Conservation (phyloP, 1,140 invertebrate species). For the Ips nitidus region DNA sequence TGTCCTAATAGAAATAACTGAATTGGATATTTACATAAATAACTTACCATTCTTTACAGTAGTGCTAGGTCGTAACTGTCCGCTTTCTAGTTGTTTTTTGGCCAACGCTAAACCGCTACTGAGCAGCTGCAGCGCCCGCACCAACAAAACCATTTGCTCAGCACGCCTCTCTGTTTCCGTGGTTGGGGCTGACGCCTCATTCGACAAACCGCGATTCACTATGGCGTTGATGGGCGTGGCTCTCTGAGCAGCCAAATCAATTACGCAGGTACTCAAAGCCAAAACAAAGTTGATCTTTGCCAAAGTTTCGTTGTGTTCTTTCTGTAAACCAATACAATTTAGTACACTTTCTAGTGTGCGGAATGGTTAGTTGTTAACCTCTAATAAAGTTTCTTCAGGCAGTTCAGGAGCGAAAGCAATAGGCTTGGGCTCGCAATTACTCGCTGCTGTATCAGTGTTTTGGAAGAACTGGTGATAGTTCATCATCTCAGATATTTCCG, state of each 20-base stretch:
- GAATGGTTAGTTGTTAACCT: conserved; percentile 57
- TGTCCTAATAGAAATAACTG: not conserved
- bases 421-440: conserved; percentile 58
- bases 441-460: conserved; percentile 53
- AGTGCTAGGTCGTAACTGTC: conserved; percentile 83
- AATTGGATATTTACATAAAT: not conserved
- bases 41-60: conserved; percentile 83
- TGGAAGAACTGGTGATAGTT: conserved; percentile 60
- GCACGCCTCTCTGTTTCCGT: conserved; percentile 59
- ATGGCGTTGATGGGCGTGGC: conserved; percentile 69
- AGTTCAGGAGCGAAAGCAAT: conserved; percentile 87
- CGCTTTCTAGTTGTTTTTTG: conserved; percentile 79
- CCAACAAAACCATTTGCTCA: conserved; percentile 90
- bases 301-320: conserved; percentile 91
- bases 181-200: conserved; percentile 50
- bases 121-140: conserved; percentile 85
- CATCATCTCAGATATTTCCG: conserved; percentile 70
- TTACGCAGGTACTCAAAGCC: conserved; percentile 86
- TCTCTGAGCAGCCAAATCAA: conserved; percentile 79
- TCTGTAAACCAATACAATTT: conserved; percentile 53
- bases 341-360: not conserved
- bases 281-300: conserved; percentile 92
- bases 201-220: conserved; percentile 49
- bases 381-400: conserved; percentile 92
- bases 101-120: conserved; percentile 90